These are phyloP conservation scores for Cryptocheilus praepositus DNA, from an alignment of 2,888 invertebrate genomes.

Conservation along the genomic window DNA sequence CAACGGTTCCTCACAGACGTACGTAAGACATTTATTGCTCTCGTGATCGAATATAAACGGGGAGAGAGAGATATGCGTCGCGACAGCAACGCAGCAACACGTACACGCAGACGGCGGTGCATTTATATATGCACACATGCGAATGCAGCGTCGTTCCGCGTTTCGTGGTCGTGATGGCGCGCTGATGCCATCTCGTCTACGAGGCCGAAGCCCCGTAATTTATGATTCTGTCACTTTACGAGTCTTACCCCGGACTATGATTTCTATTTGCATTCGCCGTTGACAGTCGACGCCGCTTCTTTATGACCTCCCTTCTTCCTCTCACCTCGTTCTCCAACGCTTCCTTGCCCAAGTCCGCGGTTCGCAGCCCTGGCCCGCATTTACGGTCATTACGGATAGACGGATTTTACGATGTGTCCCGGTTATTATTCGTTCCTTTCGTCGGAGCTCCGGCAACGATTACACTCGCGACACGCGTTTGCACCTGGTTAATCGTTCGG, in stretches of 20 bases:
- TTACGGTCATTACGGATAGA: conserved; percentile 37
- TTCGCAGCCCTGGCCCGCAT: conserved; percentile 11
- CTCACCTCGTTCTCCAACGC: neutral
- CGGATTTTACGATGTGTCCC: conserved; percentile 34
- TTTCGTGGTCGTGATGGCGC: conserved; percentile 11
- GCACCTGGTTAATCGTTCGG: no score
- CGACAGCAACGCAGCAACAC: conserved; percentile 10
- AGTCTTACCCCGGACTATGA: conserved; percentile 39
- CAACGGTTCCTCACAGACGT: conserved; percentile 23
- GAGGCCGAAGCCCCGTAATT: conserved; percentile 38
- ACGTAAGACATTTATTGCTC: conserved; percentile 33
- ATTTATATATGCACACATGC: neutral
- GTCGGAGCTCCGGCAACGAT: neutral
- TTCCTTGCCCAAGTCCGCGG: neutral
- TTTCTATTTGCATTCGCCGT: conserved; percentile 55
- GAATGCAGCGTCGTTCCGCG: neutral
- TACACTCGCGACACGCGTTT: no score
- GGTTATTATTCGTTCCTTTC: conserved; percentile 31
- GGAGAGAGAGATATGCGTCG: conserved; percentile 19
- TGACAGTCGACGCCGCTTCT: conserved; percentile 38
- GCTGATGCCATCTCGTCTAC: conserved; percentile 16
- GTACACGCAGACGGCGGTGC: neutral
- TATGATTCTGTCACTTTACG: conserved; percentile 45
- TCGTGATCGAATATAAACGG: conserved; percentile 23
- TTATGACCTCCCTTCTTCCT: conserved; percentile 19